Conservation (phyloP, 2,888 invertebrate species). For the Carcina quercana region DNA sequence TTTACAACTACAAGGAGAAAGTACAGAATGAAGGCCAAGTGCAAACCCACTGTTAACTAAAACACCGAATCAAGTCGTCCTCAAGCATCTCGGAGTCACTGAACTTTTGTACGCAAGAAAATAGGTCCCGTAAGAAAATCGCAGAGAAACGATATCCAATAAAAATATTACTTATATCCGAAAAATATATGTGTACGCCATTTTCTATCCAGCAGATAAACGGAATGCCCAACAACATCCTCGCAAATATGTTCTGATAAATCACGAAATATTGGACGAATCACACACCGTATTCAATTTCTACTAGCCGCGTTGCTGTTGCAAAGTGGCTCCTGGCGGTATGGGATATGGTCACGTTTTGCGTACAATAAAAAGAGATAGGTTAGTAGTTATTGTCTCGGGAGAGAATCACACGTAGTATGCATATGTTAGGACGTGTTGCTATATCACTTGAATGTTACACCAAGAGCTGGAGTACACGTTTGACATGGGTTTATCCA, state of each 20-base stretch:
- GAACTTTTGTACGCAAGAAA: no score
- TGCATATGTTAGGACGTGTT: slow-evolving; percentile 12
- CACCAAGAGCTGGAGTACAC: no score
- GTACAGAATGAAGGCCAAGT: no score
- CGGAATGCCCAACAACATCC: slow-evolving; percentile 6
- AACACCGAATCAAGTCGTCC: no score
- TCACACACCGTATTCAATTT: slow-evolving; percentile 18
- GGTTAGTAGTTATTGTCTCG: slow-evolving; percentile 3
- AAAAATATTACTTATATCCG: no score
- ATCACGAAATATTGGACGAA: slow-evolving; percentile 17
- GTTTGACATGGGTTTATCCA: no score
- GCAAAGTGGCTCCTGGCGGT: background rate
- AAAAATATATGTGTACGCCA: background rate
- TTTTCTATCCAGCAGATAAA: slow-evolving; percentile 1
- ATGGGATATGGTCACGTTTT: background rate
- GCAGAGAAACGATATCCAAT: no score
- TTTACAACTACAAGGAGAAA: no score
- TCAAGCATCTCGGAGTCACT: no score
- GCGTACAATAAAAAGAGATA: background rate
- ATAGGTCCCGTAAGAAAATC: no score
- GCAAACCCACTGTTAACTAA: no score
- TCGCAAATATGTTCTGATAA: slow-evolving; percentile 18
- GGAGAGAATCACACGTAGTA: slow-evolving; percentile 7
- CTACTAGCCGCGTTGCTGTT: background rate
- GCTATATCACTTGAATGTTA: background rate